Evolutionary conservation across 2,797 vertebrate genomes (phyloP).

Genomic region (Bryconaethiops microstoma): DNA sequence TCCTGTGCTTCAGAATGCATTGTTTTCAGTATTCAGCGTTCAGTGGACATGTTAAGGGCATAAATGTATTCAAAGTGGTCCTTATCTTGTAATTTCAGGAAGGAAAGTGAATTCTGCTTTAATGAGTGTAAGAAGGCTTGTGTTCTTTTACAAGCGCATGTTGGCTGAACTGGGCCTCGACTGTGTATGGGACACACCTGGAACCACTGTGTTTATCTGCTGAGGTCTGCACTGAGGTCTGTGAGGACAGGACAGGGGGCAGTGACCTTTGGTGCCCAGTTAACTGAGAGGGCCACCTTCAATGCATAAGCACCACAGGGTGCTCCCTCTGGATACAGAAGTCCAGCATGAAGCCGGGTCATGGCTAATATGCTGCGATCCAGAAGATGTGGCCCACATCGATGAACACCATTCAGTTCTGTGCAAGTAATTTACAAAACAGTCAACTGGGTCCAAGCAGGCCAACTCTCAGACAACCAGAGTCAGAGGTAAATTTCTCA

Average conservation of each 20-base stretch:
- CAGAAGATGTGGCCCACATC: conserved; percentile 64
- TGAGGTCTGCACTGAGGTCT: conserved; percentile 57
- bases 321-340: conserved; percentile 67
- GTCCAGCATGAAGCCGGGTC: conserved; percentile 63
- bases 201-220: conserved; percentile 61
- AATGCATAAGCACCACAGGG: conserved; percentile 72
- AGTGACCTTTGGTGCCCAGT: conserved; percentile 70
- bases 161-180: conserved; percentile 41
- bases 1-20: neutral
- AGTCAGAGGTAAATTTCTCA: conserved; percentile 6
- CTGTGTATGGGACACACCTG: conserved; percentile 68
- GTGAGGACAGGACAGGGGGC: conserved; percentile 52
- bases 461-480: conserved; percentile 24
- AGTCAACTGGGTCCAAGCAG: conserved; percentile 51
- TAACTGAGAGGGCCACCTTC: conserved; percentile 69
- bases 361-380: conserved; percentile 76
- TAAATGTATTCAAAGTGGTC: neutral
- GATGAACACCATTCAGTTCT: conserved; percentile 38
- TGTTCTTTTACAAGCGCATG: conserved; percentile 43
- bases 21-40: neutral
- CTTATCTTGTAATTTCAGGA: conserved; percentile 19
- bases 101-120: conserved; percentile 26
- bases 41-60: conserved; percentile 1
- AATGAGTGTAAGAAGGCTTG: conserved; percentile 38
- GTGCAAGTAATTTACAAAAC: conserved; percentile 68